Percentiles rank a stretch among this genome's conserved stretches.
Conservation (phyloP, 2,888 invertebrate species). For the Tortricodes alternella region DNA sequence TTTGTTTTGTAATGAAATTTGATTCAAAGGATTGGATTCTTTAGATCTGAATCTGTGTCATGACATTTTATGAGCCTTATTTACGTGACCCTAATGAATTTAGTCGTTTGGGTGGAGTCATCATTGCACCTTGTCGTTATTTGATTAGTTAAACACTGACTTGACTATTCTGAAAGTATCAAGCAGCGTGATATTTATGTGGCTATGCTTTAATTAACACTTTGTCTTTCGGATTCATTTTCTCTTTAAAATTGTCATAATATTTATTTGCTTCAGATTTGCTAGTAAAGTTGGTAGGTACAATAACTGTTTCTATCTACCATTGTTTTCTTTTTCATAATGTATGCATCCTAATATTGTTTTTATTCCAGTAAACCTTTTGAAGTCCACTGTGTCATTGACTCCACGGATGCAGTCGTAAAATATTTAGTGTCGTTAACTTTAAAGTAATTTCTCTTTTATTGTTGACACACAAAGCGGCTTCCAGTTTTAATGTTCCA, state of each 20-base stretch:
- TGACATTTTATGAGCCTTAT: background rate
- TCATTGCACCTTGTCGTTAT: background rate
- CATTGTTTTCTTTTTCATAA: background rate
- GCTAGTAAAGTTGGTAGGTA: background rate
- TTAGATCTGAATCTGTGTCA: constrained; percentile 5
- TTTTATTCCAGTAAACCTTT: constrained; percentile 6
- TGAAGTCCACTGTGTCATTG: constrained; percentile 37
- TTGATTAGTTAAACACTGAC: constrained; percentile 1
- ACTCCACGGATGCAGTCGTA: constrained; percentile 55
- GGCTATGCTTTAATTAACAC: too few species aligned
- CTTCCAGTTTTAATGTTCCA: constrained; percentile 51
- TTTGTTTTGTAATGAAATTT: constrained; percentile 24
- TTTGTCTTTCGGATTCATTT: background rate
- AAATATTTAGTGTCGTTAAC: constrained; percentile 65
- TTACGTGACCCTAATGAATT: background rate
- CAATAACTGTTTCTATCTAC: background rate
- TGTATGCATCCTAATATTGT: constrained; percentile 3
- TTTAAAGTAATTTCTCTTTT: constrained; percentile 54
- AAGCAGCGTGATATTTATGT: constrained; percentile 12
- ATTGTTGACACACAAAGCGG: constrained; percentile 50
- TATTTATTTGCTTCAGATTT: background rate
- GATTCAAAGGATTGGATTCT: constrained; percentile 15
- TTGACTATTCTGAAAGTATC: background rate
- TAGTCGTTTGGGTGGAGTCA: background rate
- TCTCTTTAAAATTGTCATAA: background rate